Base-by-base conservation (phyloP, 2,888 invertebrate species). In the Nowickia ferox region DNA sequence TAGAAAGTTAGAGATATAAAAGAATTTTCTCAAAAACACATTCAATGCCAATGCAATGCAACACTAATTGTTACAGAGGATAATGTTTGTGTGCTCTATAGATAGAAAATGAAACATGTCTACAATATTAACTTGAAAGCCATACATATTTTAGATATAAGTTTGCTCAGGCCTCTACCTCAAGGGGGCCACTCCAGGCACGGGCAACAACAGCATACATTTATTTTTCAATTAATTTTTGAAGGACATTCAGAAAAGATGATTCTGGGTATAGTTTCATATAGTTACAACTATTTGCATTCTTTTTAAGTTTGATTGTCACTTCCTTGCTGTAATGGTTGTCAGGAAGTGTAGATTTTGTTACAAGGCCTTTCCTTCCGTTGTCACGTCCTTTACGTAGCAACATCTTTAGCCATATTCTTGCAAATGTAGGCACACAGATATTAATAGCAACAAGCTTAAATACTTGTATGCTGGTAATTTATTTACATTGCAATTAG, bases 401-500 rank as follows among this genome's bases (percentile, higher is more conserved):
- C 19, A 51, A 75, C 15, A 76, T 74, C 17, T 48, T 48, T 40
- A 6, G 59, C 17, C 15, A 61, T 42, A 63, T 30, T 13, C 19
- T 51, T 9, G n/a, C 44, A 55, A n/a, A 15, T n/a, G 53, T 9
- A 11, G 9, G 10, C 17, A 40, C 30, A 68, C 17, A 51, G n/a
- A 48, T 48, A n/a, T 17, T 40, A 55, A n/a, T 15, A 55, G 53
- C 22, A 66, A 66, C 53, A 66, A 53, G 44, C 55, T 66, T 65
- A 51, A 53, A 65, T 61, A 69, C 59, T 55, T 77, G 74, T 63
- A 69, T 77, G 63, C 85, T 65, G 69, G 90, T 91, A 91, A 91
- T 91, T 91, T 91, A 91, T 91, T 91, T 90, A 89, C 90, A 90
- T 89, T 90, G 91, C 91, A 91, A 91, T 91, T 91, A 91, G 91